Conservation (phyloP, 2,888 invertebrate genomes). For the Xestia sexstrigata region DNA sequence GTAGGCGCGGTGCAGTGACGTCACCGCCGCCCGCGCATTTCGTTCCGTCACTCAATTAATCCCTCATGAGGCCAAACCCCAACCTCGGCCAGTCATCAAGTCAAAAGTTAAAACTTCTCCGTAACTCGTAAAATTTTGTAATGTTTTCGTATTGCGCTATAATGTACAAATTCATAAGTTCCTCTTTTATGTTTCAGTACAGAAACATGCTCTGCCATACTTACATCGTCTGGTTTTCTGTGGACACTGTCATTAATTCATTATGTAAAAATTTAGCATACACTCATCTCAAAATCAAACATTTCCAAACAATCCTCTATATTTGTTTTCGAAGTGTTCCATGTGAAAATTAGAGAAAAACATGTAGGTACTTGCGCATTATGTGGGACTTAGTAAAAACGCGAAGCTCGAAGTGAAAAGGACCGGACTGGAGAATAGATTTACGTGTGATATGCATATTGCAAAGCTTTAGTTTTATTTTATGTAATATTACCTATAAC, state of each 20-base stretch:
- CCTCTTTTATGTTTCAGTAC: constrained; percentile 20
- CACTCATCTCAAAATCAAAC: background rate
- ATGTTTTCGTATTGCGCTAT: constrained; percentile 12
- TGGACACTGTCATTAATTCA: background rate
- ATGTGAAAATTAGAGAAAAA: constrained; percentile 4
- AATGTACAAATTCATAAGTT: constrained; percentile 13
- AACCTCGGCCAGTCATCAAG: background rate
- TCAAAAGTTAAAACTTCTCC: background rate
- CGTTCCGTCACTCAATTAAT: background rate
- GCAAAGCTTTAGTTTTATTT: constrained; percentile 36
- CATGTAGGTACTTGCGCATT: background rate
- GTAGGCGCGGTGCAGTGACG: background rate
- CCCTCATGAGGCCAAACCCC: background rate
- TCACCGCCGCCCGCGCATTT: constrained; percentile 2
- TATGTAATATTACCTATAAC: constrained; percentile 21
- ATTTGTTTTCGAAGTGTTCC: background rate
- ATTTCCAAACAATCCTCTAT: background rate
- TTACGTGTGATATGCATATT: constrained; percentile 25
- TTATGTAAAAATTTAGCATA: background rate
- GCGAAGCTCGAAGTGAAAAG: background rate
- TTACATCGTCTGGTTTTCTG: background rate
- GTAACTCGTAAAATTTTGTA: background rate
- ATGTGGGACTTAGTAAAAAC: constrained; percentile 2
- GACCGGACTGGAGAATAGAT: constrained; percentile 20
- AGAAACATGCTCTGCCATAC: background rate